phyloP scores from a whole-genome alignment of 1,140 invertebrate genomes.

The Heliconius eleuchia region DNA sequence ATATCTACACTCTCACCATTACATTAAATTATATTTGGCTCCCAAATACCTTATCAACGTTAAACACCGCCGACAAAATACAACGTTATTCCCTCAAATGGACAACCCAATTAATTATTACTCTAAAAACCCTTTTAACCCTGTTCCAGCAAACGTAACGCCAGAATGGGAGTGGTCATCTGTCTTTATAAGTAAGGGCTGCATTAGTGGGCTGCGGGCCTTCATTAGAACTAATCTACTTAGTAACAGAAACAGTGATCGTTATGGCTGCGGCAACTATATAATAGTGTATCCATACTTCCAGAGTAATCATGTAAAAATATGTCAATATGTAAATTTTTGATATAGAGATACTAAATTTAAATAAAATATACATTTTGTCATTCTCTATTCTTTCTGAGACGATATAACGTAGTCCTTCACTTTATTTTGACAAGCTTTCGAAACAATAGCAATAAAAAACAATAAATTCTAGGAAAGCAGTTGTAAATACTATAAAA shows the following conservation, averaged over 20 bases:
- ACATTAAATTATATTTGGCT: constrained; percentile 32
- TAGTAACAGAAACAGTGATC: constrained; percentile 32
- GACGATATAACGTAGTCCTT: too few species aligned
- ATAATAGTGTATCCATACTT: neutral
- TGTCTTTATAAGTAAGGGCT: constrained; percentile 68
- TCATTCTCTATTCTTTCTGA: too few species aligned
- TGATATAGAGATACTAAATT: too few species aligned
- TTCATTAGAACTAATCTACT: constrained; percentile 61
- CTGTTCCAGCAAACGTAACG: constrained; percentile 59
- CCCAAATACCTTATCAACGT: constrained; percentile 35
- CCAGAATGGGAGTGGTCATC: constrained; percentile 61
- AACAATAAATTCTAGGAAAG: constrained; percentile 2
- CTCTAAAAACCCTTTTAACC: constrained; percentile 71
- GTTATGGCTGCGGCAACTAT: constrained; percentile 15
- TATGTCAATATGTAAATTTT: too few species aligned
- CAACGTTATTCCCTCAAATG: constrained; percentile 42
- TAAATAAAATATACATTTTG: too few species aligned
- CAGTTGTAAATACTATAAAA: constrained; percentile 9
- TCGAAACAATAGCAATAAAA: neutral
- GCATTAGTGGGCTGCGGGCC: constrained; percentile 45
- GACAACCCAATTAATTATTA: constrained; percentile 70
- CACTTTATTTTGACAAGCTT: neutral
- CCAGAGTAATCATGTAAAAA: neutral
- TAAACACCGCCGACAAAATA: constrained; percentile 38
- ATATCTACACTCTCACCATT: constrained; percentile 3